phyloP scores from a whole-genome alignment of 1,140 invertebrate genomes.

The Apolygus lucorum region DNA sequence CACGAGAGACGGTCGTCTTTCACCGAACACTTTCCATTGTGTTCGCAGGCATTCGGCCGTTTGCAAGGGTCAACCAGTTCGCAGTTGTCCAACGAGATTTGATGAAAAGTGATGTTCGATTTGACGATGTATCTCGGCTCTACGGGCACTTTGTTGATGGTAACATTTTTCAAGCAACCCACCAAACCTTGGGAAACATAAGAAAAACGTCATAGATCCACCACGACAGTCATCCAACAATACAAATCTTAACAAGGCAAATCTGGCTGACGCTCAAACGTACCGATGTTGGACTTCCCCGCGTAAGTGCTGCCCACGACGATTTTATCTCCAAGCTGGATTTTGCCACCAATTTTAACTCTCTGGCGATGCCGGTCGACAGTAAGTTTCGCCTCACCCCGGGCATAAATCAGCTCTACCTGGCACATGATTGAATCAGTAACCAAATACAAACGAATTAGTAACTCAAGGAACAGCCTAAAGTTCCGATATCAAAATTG shows the following conservation, averaged over 20 bases:
- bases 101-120: slow-evolving; percentile 68
- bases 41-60: slow-evolving; percentile 80
- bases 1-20: slow-evolving; percentile 78
- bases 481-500: no score
- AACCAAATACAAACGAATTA: no score
- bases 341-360: slow-evolving; percentile 51
- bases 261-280: no score
- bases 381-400: slow-evolving; percentile 59
- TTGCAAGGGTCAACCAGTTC: slow-evolving; percentile 82
- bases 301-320: slow-evolving; percentile 63
- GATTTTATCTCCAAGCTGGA: slow-evolving; percentile 47
- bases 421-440: slow-evolving; percentile 25
- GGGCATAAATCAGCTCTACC: slow-evolving; percentile 65
- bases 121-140: slow-evolving; percentile 73
- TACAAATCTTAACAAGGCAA: no score
- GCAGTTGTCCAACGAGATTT: slow-evolving; percentile 85
- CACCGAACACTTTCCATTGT: slow-evolving; percentile 80
- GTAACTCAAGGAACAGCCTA: no score
- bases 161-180: slow-evolving; percentile 81
- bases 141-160: slow-evolving; percentile 63
- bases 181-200: slow-evolving; percentile 54
- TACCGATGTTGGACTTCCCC: slow-evolving; percentile 45
- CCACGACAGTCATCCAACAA: no score
- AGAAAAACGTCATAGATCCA: no score
- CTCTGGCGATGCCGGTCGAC: slow-evolving; percentile 62